Base-by-base conservation (phyloP, 2,113 vertebrate species). In the Zosterops lateralis region DNA sequence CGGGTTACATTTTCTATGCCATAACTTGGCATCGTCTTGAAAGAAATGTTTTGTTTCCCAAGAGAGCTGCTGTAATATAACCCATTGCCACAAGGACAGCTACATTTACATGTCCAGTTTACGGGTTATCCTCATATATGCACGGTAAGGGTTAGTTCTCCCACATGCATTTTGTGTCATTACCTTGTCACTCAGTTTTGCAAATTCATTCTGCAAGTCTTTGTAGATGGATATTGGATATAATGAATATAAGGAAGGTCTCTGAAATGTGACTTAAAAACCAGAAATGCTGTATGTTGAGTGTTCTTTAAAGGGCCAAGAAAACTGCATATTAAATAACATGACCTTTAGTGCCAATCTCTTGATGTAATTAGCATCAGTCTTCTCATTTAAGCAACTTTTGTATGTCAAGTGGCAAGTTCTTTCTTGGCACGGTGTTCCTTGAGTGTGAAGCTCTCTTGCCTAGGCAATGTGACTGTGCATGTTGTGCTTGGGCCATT, bases 351-450 rank as follows among this genome's bases (percentile, higher is more conserved):
- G 10, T 76, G 64, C 42, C 74, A 87, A 3, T 84, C 77, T 93
- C 73, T 94, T 92, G 73, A 91, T 82, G 73, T 87, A 81, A 89
- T 95, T 92, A 84, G 26, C 74, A 65, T 75, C 0, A 3, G 45
- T 72, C 89, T 91, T 93, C 32, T 93, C 62, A 47, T 53, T 95
- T 91, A 56, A 1, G 7, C 45, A 61, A 76, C 66, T 91, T 85
- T 36, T 94, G 56, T 90, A 85, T 86, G 89, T 96, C 84, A 94
- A 72, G 80, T 92, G 77, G 57, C 53, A 61, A 57, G 34, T 79
- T 93, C 61, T 74, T 53, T 64, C 84, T 67, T 6, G 7, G 53
- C 36, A 4, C 3, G 1, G 15, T 2, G 14, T 48, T 87, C 40
- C 50, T 72, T 72, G 73, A 82, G 17, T 9, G 20, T 1, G 3